A percentile compares a stretch with the other conserved stretches of the same genome.
Conservation (phyloP, 2,113 vertebrate genomes). For the Mormyrus iriodes region DNA sequence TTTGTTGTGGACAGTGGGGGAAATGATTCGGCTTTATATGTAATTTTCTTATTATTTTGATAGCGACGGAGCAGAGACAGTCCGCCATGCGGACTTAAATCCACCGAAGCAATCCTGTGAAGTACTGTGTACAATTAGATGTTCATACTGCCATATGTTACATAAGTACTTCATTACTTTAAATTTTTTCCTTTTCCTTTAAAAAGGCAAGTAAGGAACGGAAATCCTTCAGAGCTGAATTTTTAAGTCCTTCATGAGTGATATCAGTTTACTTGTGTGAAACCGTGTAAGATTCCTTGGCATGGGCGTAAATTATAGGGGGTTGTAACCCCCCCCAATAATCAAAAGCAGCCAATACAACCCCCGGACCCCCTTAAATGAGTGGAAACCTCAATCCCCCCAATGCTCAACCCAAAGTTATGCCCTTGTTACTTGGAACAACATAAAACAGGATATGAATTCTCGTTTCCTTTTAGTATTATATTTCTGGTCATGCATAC, state of each 20-base stretch:
- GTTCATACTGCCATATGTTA: not conserved
- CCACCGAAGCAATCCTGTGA: not conserved
- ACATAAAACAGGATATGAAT: too few species aligned
- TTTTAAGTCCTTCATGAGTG: too few species aligned
- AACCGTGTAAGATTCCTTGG: too few species aligned
- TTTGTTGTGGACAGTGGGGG: not conserved
- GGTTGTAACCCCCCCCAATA: too few species aligned
- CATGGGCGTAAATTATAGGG: too few species aligned
- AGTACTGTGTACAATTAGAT: not conserved
- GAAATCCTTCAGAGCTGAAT: not conserved
- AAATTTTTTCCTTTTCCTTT: not conserved
- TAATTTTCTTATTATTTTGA: not conserved
- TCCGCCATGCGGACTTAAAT: not conserved
- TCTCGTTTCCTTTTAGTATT: not conserved
- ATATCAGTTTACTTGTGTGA: too few species aligned
- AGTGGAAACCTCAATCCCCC: too few species aligned
- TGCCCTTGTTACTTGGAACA: too few species aligned
- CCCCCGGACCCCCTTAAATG: too few species aligned
- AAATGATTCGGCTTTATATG: not conserved
- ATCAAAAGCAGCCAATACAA: too few species aligned
- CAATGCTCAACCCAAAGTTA: too few species aligned
- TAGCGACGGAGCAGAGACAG: not conserved
- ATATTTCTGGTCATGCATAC: not conserved
- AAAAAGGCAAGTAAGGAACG: not conserved
- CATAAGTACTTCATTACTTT: not conserved